These are phyloP conservation scores for Norana najaformis DNA, from an alignment of 2,888 invertebrate genomes.

Conservation along the genomic window DNA sequence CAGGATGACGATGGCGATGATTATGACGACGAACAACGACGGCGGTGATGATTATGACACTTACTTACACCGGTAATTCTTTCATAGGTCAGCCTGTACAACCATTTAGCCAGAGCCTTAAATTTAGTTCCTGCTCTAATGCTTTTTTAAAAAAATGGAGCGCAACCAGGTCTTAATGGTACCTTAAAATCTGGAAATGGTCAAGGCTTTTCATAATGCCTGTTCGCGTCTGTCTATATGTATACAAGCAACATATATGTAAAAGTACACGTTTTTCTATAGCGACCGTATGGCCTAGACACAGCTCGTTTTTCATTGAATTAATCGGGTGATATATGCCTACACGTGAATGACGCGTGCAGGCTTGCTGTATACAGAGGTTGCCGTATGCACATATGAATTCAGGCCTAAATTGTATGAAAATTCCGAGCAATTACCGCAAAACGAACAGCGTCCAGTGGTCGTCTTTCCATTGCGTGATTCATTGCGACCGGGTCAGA, in stretches of 20 bases:
- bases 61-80: too few relatives aligned
- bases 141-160: background rate
- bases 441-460: background rate
- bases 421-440: background rate
- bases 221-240: too few relatives aligned
- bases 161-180: background rate
- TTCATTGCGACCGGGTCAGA: background rate
- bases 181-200: background rate
- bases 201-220: background rate
- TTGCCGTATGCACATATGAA: background rate
- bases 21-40: constrained; percentile 22
- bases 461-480: background rate
- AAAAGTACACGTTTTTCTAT: too few relatives aligned
- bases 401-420: background rate
- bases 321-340: too few relatives aligned
- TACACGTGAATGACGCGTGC: too few relatives aligned
- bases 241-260: too few relatives aligned
- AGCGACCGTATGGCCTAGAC: too few relatives aligned
- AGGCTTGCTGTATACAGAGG: background rate
- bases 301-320: too few relatives aligned
- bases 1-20: constrained; percentile 27
- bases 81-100: too few relatives aligned
- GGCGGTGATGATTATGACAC: constrained; percentile 23
- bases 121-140: background rate
- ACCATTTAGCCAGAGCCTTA: background rate